Evolutionary conservation across 2,888 invertebrate species (phyloP).

Genomic region (Lasioglossum leucozonium): DNA sequence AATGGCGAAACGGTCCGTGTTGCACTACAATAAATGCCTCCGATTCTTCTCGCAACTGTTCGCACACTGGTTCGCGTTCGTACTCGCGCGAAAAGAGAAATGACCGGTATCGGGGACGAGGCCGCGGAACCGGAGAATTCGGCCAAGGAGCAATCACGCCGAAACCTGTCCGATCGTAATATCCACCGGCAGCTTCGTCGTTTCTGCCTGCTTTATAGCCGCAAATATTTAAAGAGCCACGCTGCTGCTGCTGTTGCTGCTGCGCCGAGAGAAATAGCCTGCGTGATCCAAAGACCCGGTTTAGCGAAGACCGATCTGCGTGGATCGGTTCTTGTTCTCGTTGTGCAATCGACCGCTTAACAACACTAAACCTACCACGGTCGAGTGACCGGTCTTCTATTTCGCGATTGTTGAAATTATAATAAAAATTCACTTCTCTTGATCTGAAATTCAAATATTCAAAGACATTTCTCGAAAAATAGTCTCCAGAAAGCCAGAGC

Average conservation of each 20-base stretch:
- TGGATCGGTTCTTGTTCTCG: not conserved
- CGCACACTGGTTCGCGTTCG: not conserved
- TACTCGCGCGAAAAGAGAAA: conserved; percentile 41
- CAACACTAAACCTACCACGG: not conserved
- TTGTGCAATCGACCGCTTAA: not conserved
- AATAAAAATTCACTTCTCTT: too few species aligned
- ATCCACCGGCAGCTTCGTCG: not conserved
- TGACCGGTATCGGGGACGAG: conserved; percentile 60
- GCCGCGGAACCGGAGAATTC: conserved; percentile 45
- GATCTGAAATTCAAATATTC: too few species aligned
- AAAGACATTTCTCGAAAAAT: too few species aligned
- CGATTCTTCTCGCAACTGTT: conserved; percentile 40
- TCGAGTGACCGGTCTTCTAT: not conserved
- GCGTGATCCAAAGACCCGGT: not conserved
- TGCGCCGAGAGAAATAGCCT: not conserved
- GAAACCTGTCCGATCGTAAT: conserved; percentile 22
- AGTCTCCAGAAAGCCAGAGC: too few species aligned
- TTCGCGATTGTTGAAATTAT: not conserved
- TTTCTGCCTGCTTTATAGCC: not conserved
- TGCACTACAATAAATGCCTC: conserved; percentile 68
- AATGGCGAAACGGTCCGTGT: conserved; percentile 69
- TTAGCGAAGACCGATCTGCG: not conserved
- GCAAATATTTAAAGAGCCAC: not conserved
- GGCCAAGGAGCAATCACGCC: conserved; percentile 52
- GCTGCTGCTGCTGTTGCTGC: not conserved